Percentiles rank a stretch among this genome's conserved stretches.
phyloP scores from a whole-genome alignment of 2,113 vertebrate species.

The Ctenomys sociabilis region DNA sequence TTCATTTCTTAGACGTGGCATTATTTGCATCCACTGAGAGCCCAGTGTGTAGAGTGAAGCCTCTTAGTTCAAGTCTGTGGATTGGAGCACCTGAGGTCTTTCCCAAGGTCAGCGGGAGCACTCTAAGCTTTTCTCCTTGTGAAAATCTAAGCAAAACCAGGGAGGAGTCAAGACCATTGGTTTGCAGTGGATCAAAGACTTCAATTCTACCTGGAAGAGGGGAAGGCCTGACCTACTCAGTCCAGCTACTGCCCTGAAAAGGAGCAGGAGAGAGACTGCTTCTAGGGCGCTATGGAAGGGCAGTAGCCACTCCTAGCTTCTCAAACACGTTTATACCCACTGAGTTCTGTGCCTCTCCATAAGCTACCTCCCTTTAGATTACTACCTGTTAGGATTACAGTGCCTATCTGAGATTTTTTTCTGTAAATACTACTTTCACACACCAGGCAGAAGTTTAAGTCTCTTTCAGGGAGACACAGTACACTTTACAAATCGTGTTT shows the following conservation, averaged over 20 bases:
- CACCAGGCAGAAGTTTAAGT: background rate
- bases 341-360: background rate
- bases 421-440: background rate
- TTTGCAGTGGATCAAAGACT: conserved; percentile 25
- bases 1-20: background rate
- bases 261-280: background rate
- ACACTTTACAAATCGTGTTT: background rate
- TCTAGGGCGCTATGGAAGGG: background rate
- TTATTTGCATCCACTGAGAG: background rate
- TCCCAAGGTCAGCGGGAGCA: background rate
- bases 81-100: background rate
- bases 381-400: background rate
- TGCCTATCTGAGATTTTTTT: background rate
- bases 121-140: background rate
- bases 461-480: background rate
- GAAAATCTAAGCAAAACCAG: conserved; percentile 20
- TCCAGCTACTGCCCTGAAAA: too few relatives aligned
- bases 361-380: background rate
- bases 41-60: background rate
- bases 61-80: background rate
- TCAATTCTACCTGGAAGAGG: background rate
- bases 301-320: background rate
- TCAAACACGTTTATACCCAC: background rate
- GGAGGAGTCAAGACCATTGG: background rate
- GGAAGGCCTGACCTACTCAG: conserved; percentile 33